Evolutionary conservation across 2,113 vertebrate species (phyloP), one percentile per base, ranked within the genome.

Genomic region (Sander lucioperca): DNA sequence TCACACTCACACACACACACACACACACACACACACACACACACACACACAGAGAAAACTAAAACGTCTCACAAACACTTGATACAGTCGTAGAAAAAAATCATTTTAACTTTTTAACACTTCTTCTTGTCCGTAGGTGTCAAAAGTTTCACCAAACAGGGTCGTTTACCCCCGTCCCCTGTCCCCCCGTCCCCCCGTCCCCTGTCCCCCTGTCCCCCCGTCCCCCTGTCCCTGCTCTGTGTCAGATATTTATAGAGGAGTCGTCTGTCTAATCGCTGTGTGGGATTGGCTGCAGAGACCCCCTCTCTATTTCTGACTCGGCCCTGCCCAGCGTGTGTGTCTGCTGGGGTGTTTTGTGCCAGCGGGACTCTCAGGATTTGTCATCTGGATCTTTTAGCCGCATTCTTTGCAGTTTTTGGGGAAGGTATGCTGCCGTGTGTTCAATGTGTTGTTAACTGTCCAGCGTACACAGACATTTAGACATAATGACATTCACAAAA

Each of bases 241-340:
- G 36, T 39, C 72, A 86, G 91, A 87, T 98, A 98, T 98, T 97
- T 97, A 97, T 98, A 97, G 97, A 86, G 56, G 76, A 87, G 92
- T 95, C 95, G 91, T 93, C 92, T 95, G 88, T 89, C 91, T 92
- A 86, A 84, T 95, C 95, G 85, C 72, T 69, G 69, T 77, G 72
- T 62, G 71, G 19, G 30, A 54, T 39, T 70, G 68, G 51, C 33
- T 43, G 68, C 51, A 56, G 50, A 39, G 30, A 21, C 30, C 68
- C 53, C 87, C 65, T 43, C 87, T 93, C 93, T 94, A 94, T 94
- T 95, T 92, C 92, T 91, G 94, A 88, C 91, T 50, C 25, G 57
- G 74, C 77, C 57, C 83, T 85, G 75, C 69, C 65, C 48, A 2
- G 79, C 86, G 64, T 65, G 84, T 69, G 76, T 71, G 74, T 90